Conservation (phyloP, 2,797 vertebrate species). For the Neosalanx taihuensis region DNA sequence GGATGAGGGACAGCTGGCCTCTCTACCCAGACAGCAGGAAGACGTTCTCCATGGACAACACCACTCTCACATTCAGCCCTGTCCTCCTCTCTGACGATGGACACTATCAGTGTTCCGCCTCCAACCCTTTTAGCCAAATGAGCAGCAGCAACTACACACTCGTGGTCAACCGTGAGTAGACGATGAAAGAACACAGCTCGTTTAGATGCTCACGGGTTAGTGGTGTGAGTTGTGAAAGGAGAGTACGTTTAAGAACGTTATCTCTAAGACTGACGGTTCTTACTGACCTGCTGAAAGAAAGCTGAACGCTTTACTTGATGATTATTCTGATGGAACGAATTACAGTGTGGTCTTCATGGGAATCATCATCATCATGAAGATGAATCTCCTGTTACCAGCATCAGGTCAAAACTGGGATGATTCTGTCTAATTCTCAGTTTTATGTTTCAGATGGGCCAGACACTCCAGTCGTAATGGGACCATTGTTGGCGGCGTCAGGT, state of each 20-base stretch:
- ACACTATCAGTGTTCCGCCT: slow-evolving; percentile 35
- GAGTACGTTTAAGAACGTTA: too few relatives aligned
- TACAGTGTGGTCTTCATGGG: background rate
- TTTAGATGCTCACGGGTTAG: too few relatives aligned
- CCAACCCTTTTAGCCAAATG: slow-evolving; percentile 18
- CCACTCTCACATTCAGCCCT: slow-evolving; percentile 40
- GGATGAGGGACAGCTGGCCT: background rate
- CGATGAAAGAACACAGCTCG: background rate
- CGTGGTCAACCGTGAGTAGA: background rate
- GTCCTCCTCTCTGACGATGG: slow-evolving; percentile 35
- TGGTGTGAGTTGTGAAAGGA: too few relatives aligned
- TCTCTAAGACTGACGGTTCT: too few relatives aligned
- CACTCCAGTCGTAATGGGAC: background rate
- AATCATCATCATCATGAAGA: background rate
- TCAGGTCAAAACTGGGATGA: too few relatives aligned
- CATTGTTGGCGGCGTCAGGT: slow-evolving; percentile 17
- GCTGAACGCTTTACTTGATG: background rate
- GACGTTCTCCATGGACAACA: slow-evolving; percentile 32
- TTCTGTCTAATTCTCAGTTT: background rate
- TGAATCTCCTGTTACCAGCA: background rate
- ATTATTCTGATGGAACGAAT: background rate
- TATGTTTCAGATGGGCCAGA: background rate
- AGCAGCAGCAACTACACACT: background rate
- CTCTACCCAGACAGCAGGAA: background rate
- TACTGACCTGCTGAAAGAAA: too few relatives aligned